Conservation (phyloP, 1,140 invertebrate genomes). For the Xylocopa sonorina region DNA sequence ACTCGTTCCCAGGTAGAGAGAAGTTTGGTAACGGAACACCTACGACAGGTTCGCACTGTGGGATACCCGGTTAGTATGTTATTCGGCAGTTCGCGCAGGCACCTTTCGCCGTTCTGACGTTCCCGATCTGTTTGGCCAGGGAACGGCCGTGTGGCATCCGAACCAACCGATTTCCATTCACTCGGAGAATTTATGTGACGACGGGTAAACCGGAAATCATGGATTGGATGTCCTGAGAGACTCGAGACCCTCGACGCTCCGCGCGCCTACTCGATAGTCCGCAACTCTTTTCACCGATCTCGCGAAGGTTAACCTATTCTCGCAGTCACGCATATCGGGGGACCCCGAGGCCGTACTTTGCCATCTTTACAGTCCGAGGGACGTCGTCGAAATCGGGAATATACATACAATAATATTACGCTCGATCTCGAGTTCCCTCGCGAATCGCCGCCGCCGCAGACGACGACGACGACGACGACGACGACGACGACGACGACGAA, state of each 20-base stretch:
- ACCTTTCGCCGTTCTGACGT: constrained; percentile 65
- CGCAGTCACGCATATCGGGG: constrained; percentile 32
- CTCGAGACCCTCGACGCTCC: constrained; percentile 26
- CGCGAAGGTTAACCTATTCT: constrained; percentile 59
- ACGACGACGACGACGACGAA: too few relatives aligned
- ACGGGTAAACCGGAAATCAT: constrained; percentile 76
- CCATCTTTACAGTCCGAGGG: constrained; percentile 53
- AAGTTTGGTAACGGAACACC: constrained; percentile 45
- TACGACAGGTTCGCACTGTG: constrained; percentile 53
- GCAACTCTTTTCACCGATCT: constrained; percentile 46
- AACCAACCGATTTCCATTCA: constrained; percentile 73
- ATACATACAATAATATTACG: constrained; percentile 2
- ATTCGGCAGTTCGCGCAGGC: constrained; percentile 65
- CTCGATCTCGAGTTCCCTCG: constrained; percentile 11
- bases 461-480: too few relatives aligned
- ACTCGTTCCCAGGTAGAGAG: neutral
- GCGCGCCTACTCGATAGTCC: constrained; percentile 28
- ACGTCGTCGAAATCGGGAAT: constrained; percentile 54
- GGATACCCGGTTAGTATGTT: constrained; percentile 69
- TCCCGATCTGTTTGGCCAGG: constrained; percentile 52
- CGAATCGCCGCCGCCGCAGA: neutral
- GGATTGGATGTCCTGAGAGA: constrained; percentile 68
- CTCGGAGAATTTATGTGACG: constrained; percentile 73
- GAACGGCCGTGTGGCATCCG: constrained; percentile 68
- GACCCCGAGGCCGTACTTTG: constrained; percentile 35